Percentiles rank a stretch among this genome's conserved stretches.
Conservation (phyloP, 2,888 invertebrate species). For the Arenicola marina region DNA sequence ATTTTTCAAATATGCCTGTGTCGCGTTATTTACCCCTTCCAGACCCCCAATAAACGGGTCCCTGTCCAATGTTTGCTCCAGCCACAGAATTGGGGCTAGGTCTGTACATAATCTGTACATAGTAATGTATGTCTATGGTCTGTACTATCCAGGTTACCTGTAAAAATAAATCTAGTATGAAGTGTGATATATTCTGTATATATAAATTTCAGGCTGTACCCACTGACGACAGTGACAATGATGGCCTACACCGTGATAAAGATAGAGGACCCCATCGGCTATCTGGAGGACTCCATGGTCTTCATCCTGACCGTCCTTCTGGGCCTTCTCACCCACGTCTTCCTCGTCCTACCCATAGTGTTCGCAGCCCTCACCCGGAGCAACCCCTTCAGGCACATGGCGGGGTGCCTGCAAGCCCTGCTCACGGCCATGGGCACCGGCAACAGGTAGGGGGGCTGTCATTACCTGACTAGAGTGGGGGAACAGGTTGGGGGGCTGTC, state of each 20-base stretch:
- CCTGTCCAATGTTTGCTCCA: too few relatives aligned
- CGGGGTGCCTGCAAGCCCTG: not conserved
- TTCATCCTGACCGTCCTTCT: slow-evolving; percentile 4
- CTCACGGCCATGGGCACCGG: not conserved
- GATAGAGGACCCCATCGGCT: not conserved
- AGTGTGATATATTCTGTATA: not conserved
- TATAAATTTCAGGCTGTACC: slow-evolving; percentile 3
- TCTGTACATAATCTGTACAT: too few relatives aligned
- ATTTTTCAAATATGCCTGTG: too few relatives aligned
- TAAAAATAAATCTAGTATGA: not conserved
- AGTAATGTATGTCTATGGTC: too few relatives aligned
- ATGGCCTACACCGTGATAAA: not conserved
- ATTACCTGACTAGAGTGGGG: too few relatives aligned
- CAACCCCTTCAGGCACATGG: not conserved
- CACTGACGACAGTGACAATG: not conserved
- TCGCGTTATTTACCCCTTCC: too few relatives aligned
- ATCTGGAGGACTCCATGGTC: not conserved
- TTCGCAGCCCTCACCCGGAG: not conserved
- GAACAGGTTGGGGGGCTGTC: too few relatives aligned
- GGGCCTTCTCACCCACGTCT: slow-evolving; percentile 3
- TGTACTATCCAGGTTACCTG: too few relatives aligned
- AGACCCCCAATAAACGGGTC: too few relatives aligned
- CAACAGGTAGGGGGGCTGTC: too few relatives aligned
- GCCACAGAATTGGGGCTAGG: too few relatives aligned
- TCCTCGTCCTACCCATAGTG: not conserved